A percentile compares a stretch with the other conserved stretches of the same genome.
Conservation (phyloP, 2,113 vertebrate species). For the Sprattus sprattus region DNA sequence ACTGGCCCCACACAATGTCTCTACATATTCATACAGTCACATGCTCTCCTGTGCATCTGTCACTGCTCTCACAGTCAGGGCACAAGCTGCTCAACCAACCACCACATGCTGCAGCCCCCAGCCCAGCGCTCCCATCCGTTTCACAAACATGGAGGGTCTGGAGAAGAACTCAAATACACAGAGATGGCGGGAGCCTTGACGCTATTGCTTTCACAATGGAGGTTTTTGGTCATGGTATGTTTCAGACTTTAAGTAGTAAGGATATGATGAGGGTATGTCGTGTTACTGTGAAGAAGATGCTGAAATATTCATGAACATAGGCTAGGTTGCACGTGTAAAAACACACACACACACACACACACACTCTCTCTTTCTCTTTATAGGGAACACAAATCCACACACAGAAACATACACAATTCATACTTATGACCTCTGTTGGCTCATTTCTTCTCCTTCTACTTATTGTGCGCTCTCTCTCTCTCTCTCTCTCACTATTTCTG, state of each 20-base stretch:
- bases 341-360: neutral
- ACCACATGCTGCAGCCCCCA: neutral
- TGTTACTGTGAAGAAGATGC: neutral
- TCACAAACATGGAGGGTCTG: neutral
- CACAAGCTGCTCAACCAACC: neutral
- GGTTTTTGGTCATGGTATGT: neutral
- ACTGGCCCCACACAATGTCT: neutral
- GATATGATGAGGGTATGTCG: neutral
- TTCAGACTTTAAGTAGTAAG: neutral
- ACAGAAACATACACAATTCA: slow-evolving; percentile 43
- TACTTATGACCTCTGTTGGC: slow-evolving; percentile 48
- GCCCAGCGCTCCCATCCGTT: neutral
- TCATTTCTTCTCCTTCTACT: slow-evolving; percentile 52
- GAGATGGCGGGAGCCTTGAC: neutral
- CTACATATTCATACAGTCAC: slow-evolving; percentile 14
- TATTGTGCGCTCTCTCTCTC: slow-evolving; percentile 47
- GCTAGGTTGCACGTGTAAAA: neutral
- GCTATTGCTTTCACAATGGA: neutral
- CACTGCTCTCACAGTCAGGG: neutral
- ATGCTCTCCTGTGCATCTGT: neutral
- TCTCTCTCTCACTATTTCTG: neutral
- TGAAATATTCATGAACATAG: neutral
- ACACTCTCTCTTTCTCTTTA: neutral
- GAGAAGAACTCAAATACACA: neutral
- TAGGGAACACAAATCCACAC: slow-evolving; percentile 17